Percentiles rank a stretch among this genome's conserved stretches.
Evolutionary conservation across 1,140 invertebrate genomes (phyloP).

Genomic region (Archivesica marissinica): DNA sequence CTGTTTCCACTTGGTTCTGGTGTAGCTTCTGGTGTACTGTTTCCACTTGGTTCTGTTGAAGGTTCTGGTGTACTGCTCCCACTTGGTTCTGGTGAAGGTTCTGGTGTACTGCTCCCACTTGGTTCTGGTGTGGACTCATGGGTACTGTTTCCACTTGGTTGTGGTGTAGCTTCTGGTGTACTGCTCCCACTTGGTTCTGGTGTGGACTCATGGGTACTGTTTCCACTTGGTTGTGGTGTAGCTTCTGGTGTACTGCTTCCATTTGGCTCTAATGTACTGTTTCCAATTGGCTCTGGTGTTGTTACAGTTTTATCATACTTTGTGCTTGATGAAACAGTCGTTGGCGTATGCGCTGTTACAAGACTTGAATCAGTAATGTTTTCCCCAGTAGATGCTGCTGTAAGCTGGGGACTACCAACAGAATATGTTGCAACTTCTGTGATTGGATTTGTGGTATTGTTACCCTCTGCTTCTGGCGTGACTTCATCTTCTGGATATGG

Average conservation of each 20-base stretch:
- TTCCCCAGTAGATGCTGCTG: neutral
- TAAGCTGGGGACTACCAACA: neutral
- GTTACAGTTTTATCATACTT: neutral
- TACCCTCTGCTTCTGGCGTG: neutral
- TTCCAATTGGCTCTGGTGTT: neutral
- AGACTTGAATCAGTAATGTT: neutral
- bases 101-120: neutral
- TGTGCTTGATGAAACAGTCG: neutral
- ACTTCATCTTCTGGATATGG: neutral
- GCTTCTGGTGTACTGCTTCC: neutral
- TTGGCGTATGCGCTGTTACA: neutral
- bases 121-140: neutral
- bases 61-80: no score
- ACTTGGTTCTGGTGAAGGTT: neutral
- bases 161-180: neutral
- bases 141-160: no score
- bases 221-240: neutral
- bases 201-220: neutral
- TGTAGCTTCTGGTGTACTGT: neutral
- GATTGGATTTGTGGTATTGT: neutral
- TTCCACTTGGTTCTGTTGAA: neutral
- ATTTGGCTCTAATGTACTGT: neutral
- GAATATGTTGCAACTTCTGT: neutral
- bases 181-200: conserved; percentile 3
- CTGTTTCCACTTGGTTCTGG: neutral